A percentile compares a stretch with the other conserved stretches of the same genome.
phyloP scores from a whole-genome alignment of 2,113 vertebrate genomes.

The Perca schrenkii region DNA sequence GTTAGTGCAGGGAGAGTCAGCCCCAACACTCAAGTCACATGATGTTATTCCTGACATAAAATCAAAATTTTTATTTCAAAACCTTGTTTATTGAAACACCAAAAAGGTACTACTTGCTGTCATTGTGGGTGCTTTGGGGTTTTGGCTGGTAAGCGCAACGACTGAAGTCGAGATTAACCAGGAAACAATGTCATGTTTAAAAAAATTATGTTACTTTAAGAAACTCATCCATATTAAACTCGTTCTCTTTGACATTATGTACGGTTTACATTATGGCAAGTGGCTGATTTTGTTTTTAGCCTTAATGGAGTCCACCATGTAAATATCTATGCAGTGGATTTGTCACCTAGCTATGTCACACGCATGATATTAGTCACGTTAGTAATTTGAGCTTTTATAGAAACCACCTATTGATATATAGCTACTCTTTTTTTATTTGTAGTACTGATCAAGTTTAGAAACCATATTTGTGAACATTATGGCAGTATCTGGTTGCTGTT shows the following conservation, averaged over 20 bases:
- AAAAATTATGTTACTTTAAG: neutral
- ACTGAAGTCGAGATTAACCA: neutral
- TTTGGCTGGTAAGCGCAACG: neutral
- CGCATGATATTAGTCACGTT: neutral
- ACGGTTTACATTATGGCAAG: neutral
- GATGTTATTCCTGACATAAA: slow-evolving; percentile 29
- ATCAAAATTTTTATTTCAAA: neutral
- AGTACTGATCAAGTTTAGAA: neutral
- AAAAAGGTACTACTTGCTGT: neutral
- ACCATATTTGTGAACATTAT: neutral
- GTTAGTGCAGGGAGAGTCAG: neutral
- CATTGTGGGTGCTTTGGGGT: too few species aligned
- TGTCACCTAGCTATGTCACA: neutral
- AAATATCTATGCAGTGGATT: neutral
- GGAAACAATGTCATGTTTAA: neutral
- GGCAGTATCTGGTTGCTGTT: neutral
- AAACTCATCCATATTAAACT: neutral
- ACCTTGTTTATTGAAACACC: neutral
- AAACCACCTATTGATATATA: neutral
- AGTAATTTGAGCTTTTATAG: neutral
- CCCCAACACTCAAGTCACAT: slow-evolving; percentile 46
- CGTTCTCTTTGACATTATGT: neutral
- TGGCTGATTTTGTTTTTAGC: too few species aligned
- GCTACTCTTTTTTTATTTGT: neutral
- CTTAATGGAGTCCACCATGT: neutral